Percentiles rank a stretch among this genome's conserved stretches.
phyloP scores from a whole-genome alignment of 2,888 invertebrate species.

The Cabera pusaria region DNA sequence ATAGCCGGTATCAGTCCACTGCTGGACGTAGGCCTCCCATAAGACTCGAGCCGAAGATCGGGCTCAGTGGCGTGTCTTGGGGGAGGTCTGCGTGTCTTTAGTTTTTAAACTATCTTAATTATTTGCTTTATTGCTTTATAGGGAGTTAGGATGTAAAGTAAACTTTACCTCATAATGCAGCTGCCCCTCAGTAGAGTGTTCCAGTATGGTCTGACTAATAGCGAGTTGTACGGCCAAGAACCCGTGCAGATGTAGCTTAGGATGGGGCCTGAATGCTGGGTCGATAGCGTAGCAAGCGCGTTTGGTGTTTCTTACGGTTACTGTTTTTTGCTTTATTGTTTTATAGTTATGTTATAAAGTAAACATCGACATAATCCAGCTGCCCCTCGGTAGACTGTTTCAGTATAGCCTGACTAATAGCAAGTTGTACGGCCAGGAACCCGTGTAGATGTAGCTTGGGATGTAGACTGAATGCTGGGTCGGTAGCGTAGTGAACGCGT shows the following conservation, averaged over 20 bases:
- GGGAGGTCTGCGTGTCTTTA: no score
- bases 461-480: constrained; percentile 10
- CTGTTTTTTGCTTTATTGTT: no score
- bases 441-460: constrained; percentile 56
- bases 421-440: constrained; percentile 62
- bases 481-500: constrained; percentile 44
- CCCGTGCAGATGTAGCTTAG: constrained; percentile 56
- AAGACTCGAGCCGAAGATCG: no score
- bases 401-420: constrained; percentile 59
- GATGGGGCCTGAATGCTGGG: constrained; percentile 12
- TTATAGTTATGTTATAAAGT: no score
- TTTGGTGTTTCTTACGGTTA: constrained; percentile 66
- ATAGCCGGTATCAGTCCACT: no score
- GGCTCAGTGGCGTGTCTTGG: no score
- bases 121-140: no score
- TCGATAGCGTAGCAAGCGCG: constrained; percentile 44
- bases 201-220: constrained; percentile 57
- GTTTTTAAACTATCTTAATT: no score
- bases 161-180: constrained; percentile 45
- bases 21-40: no score
- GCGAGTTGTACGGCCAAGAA: constrained; percentile 65
- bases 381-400: no score
- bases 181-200: constrained; percentile 29
- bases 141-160: no score
- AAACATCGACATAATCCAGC: no score